Percentiles rank a stretch among this genome's conserved stretches.
These are phyloP conservation scores for Telenomus remus DNA, from an alignment of 1,140 invertebrate genomes.

Conservation along the genomic window DNA sequence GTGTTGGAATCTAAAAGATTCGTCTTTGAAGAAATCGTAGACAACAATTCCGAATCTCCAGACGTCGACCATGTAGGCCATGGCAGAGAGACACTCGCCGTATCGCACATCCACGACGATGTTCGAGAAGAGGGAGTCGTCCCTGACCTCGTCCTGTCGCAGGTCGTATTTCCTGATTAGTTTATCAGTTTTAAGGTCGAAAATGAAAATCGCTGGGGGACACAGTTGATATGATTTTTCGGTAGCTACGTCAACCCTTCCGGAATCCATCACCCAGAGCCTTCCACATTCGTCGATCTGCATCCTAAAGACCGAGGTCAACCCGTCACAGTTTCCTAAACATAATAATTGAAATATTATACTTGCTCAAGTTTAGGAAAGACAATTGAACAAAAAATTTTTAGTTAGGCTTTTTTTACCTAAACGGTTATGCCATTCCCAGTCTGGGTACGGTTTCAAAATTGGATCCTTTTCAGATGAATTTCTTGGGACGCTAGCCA, in stretches of 20 bases:
- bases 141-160: conserved; percentile 80
- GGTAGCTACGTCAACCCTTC: conserved; percentile 80
- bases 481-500: conserved; percentile 78
- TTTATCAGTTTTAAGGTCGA: conserved; percentile 81
- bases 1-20: conserved; percentile 84
- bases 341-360: conserved; percentile 2
- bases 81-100: conserved; percentile 79
- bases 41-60: conserved; percentile 85
- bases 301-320: conserved; percentile 87
- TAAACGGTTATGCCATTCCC: conserved; percentile 81
- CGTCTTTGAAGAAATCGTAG: conserved; percentile 80
- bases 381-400: too few species aligned
- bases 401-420: conserved; percentile 67
- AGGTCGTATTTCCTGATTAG: conserved; percentile 79
- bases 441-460: conserved; percentile 83
- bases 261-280: conserved; percentile 87
- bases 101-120: conserved; percentile 82
- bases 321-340: conserved; percentile 77
- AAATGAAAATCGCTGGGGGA: conserved; percentile 84
- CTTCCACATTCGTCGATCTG: conserved; percentile 82
- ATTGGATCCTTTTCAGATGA: conserved; percentile 78
- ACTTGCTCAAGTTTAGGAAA: too few species aligned
- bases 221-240: conserved; percentile 82
- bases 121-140: conserved; percentile 85
- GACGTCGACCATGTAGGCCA: conserved; percentile 84